Base-by-base conservation (phyloP, 2,797 vertebrate species). In the Morelia viridis region DNA sequence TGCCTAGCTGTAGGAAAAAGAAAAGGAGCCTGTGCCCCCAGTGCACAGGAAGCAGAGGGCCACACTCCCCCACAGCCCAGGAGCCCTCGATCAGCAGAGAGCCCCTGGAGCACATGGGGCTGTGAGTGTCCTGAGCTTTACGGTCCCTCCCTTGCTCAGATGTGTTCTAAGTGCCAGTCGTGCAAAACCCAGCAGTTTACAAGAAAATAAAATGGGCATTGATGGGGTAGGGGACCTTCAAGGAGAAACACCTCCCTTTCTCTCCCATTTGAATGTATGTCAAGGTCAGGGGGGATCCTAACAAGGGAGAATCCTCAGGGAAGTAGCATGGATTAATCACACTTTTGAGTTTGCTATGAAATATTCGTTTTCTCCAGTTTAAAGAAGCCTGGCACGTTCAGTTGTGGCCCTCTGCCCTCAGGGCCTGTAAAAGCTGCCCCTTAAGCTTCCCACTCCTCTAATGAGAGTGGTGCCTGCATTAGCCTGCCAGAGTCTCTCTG, bases 301-400 rank as follows among this genome's bases (percentile, higher is more conserved):
- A 96, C 95, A 97, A 89, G 65, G 71, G 71, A 87, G 0, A 0
- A 92, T 91, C 89, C 94, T 92, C 94, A 65, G 58, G 89, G 91
- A 94, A 95, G 8, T 46, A 0, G 89, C 86, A 60, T 7, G 96
- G 97, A 97, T 96, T 96, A 97, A 97, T 96, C 94, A 15, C 95
- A 96, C 94, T 95, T 97, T 95, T 96, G 96, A 96, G 92, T 89
- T 88, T 24, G 12, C 89, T 0, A 85, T 0, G 3, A 93, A 94
- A 91, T 90, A 92, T 88, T 84, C 91, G 91, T 92, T 91, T 86
- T 35, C 87, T 68, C 3, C 0, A 71, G 86, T 91, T 28, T 93
- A 89, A 83, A 0, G 0, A 90, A 0, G 0, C 2, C 87, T 13
- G 62, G 3, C 91, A 19, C 0, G 0, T 64, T 90, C 71, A 2